These are phyloP conservation scores for Spodoptera exigua DNA, from an alignment of 2,888 invertebrate genomes.

Conservation along the genomic window DNA sequence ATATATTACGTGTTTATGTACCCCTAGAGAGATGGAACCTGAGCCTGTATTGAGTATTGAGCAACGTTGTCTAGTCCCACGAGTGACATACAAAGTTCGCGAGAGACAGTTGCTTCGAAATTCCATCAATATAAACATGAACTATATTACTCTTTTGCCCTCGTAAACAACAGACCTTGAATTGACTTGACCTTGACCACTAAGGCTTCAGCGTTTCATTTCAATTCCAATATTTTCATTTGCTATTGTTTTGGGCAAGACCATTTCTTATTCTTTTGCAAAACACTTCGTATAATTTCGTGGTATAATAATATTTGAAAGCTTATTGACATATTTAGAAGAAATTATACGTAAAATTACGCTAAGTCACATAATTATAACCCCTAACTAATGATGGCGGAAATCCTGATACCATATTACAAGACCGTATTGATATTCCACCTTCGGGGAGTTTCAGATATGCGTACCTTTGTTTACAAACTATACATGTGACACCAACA, in stretches of 20 bases:
- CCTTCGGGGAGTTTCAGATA: constrained; percentile 21
- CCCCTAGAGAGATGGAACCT: background rate
- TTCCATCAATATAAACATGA: background rate
- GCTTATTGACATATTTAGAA: too few relatives aligned
- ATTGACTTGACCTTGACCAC: too few relatives aligned
- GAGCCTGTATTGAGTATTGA: background rate
- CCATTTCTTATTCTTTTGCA: too few relatives aligned
- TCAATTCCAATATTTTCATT: too few relatives aligned
- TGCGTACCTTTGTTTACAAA: constrained; percentile 38
- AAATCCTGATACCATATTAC: constrained; percentile 36
- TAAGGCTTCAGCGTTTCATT: too few relatives aligned
- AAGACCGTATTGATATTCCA: constrained; percentile 47
- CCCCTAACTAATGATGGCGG: constrained; percentile 6
- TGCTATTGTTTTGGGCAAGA: too few relatives aligned
- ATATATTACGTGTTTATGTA: background rate
- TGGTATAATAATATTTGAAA: too few relatives aligned
- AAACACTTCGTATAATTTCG: too few relatives aligned
- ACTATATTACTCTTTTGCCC: too few relatives aligned
- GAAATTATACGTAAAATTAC: too few relatives aligned
- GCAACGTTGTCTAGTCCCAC: background rate
- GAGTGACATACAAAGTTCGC: background rate
- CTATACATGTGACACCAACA: constrained; percentile 29
- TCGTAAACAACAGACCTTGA: too few relatives aligned
- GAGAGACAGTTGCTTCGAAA: background rate
- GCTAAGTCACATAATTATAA: background rate